Conservation (phyloP, 2,888 invertebrate species). For the Lacanobia wlatinum region DNA sequence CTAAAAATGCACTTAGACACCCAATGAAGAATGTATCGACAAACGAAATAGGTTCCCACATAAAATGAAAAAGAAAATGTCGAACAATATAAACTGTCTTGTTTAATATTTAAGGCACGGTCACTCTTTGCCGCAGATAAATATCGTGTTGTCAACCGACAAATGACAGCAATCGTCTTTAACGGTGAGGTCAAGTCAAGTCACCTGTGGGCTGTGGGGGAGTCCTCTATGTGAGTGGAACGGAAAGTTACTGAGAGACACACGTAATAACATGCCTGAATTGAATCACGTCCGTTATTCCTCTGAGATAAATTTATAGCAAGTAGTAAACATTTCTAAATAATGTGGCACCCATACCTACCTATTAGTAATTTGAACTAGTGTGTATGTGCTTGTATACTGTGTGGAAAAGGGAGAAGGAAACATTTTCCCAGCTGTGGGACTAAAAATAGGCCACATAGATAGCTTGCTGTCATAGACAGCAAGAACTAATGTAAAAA, state of each 20-base stretch:
- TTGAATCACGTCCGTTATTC: slow-evolving; percentile 8
- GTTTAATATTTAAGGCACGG: slow-evolving; percentile 28
- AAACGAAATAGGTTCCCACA: not conserved
- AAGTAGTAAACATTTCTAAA: too few species aligned
- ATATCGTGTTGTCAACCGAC: slow-evolving; percentile 33
- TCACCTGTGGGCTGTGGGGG: slow-evolving; percentile 48
- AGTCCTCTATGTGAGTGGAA: not conserved
- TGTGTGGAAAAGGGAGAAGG: too few species aligned
- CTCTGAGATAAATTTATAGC: not conserved
- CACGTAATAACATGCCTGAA: slow-evolving; percentile 10
- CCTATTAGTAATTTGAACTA: too few species aligned
- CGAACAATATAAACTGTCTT: slow-evolving; percentile 1
- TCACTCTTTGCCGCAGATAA: slow-evolving; percentile 13
- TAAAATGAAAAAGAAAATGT: not conserved
- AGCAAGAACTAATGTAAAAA: too few species aligned
- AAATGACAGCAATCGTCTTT: slow-evolving; percentile 64
- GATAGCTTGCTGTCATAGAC: too few species aligned
- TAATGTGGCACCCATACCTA: too few species aligned
- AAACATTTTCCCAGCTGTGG: too few species aligned
- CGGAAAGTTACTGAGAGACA: slow-evolving; percentile 1
- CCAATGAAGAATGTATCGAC: not conserved
- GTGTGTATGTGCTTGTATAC: too few species aligned
- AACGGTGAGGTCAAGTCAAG: slow-evolving; percentile 58
- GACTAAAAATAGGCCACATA: too few species aligned
- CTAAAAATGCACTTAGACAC: not conserved